Evolutionary conservation across 2,113 vertebrate species (phyloP).

Genomic region (Prionailurus bengalensis): DNA sequence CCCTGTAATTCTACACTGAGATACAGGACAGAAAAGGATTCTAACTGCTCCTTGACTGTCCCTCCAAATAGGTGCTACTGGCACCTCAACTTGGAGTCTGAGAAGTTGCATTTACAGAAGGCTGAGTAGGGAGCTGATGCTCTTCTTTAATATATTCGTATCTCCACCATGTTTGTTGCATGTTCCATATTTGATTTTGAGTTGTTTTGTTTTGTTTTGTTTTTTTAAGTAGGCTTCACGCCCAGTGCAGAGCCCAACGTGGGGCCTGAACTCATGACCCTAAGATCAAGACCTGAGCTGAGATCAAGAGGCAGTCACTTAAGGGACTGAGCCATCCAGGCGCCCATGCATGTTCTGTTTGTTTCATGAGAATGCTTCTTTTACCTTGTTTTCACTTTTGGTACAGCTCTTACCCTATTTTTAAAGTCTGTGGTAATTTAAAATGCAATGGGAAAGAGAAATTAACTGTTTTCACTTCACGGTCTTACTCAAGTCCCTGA

Average conservation of each 20-base stretch:
- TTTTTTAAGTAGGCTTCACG: too few relatives aligned
- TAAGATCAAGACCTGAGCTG: too few relatives aligned
- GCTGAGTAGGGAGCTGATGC: not conserved
- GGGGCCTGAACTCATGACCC: too few relatives aligned
- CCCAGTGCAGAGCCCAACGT: too few relatives aligned
- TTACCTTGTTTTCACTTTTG: not conserved
- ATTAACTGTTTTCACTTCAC: constrained; percentile 31
- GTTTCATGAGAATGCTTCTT: not conserved
- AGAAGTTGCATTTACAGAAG: not conserved
- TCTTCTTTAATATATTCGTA: not conserved
- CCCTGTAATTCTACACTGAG: not conserved
- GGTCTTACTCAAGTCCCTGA: not conserved
- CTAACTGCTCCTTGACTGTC: not conserved
- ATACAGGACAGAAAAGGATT: not conserved
- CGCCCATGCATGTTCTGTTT: not conserved
- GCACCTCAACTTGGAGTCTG: not conserved
- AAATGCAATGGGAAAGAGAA: not conserved
- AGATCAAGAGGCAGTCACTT: too few relatives aligned
- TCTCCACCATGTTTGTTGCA: not conserved
- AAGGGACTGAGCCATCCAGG: too few relatives aligned
- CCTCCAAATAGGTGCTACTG: not conserved
- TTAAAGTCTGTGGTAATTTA: constrained; percentile 12
- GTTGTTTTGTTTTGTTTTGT: too few relatives aligned
- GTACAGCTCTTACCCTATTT: not conserved
- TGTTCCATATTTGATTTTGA: not conserved